phyloP scores from a whole-genome alignment of 2,888 invertebrate genomes.

The Amphimallon solstitiale region DNA sequence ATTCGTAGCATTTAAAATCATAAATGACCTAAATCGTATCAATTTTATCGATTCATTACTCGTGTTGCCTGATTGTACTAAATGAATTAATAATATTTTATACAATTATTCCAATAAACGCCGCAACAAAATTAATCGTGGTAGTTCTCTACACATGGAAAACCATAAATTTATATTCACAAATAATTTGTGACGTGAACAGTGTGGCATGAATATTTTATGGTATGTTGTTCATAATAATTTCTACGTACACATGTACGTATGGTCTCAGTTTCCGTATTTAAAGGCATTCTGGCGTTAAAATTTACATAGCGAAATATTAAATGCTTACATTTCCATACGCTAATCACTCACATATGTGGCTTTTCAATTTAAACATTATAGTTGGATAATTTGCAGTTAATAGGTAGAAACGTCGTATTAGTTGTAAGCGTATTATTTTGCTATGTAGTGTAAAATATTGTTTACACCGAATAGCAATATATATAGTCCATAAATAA shows the following conservation, averaged over 20 bases:
- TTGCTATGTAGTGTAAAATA: no score
- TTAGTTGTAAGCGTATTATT: no score
- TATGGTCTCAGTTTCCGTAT: background rate
- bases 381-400: background rate
- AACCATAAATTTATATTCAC: background rate
- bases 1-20: no score
- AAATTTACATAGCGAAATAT: slow-evolving; percentile 1
- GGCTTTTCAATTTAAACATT: background rate
- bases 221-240: background rate
- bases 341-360: background rate
- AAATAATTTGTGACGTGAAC: background rate
- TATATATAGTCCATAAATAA: no score
- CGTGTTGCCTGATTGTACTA: background rate
- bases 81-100: background rate
- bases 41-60: no score
- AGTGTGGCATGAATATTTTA: no score
- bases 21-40: no score
- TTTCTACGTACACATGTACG: background rate
- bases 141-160: background rate
- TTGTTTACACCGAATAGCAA: no score
- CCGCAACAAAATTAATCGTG: background rate
- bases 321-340: background rate
- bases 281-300: background rate
- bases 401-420: background rate
- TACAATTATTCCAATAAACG: background rate